These are phyloP conservation scores for Ranitomeya imitator DNA, from an alignment of 2,113 vertebrate species.

Conservation along the genomic window DNA sequence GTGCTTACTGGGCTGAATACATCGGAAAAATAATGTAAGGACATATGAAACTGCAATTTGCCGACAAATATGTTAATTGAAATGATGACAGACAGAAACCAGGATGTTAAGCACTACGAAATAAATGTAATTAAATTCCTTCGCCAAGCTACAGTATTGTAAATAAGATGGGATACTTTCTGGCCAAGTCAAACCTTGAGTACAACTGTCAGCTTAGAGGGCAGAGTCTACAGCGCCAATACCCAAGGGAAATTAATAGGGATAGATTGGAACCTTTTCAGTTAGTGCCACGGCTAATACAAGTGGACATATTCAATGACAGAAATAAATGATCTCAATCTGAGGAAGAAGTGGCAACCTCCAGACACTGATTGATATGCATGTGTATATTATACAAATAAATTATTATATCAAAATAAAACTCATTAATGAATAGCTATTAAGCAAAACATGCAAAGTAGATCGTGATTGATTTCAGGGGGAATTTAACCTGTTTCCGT, in stretches of 20 bases:
- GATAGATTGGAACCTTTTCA: constrained; percentile 23
- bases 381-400: constrained; percentile 43
- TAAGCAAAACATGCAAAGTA: constrained; percentile 31
- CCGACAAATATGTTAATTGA: neutral
- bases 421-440: constrained; percentile 42
- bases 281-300: neutral
- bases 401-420: constrained; percentile 46
- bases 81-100: neutral
- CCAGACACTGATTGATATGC: constrained; percentile 40
- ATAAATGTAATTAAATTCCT: constrained; percentile 12
- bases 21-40: neutral
- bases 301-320: neutral
- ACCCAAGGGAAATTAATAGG: constrained; percentile 35
- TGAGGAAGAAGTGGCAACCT: constrained; percentile 44
- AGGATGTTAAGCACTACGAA: neutral
- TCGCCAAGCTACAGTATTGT: neutral
- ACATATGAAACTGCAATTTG: neutral
- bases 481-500: constrained; percentile 17
- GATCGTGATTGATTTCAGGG: constrained; percentile 41
- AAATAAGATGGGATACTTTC: constrained; percentile 53
- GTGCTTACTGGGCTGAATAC: neutral
- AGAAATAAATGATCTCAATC: constrained; percentile 40
- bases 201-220: constrained; percentile 17
- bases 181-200: constrained; percentile 41
- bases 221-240: constrained; percentile 4